phyloP scores from a whole-genome alignment of 2,113 vertebrate genomes.

The Protobothrops mucrosquamatus region DNA sequence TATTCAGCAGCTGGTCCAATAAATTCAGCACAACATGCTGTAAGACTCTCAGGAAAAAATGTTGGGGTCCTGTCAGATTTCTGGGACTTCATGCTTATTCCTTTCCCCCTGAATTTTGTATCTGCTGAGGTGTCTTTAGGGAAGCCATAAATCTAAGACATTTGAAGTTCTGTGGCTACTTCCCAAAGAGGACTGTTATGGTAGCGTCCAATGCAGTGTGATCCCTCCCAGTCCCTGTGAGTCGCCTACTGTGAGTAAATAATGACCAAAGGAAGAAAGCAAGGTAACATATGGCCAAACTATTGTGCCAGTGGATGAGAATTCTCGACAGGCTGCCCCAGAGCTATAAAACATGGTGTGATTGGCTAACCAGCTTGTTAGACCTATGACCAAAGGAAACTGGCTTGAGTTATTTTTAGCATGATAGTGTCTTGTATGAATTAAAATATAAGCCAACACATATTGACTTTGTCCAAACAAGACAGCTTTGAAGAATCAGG shows the following conservation, averaged over 20 bases:
- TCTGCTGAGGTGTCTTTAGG: neutral
- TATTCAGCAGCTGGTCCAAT: neutral
- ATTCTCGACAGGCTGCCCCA: rapidly evolving
- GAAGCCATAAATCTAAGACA: neutral
- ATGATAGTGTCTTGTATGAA: neutral
- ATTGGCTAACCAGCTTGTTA: slow-evolving; percentile 8
- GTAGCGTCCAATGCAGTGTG: slow-evolving; percentile 16
- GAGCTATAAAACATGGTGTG: neutral
- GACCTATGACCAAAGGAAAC: neutral
- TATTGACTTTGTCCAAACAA: neutral
- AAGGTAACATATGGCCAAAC: slow-evolving; percentile 8
- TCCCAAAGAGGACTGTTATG: neutral
- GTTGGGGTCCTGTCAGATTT: neutral
- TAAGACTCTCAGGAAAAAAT: no score
- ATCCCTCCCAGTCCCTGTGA: slow-evolving; percentile 11
- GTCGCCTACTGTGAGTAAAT: neutral
- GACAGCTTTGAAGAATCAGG: neutral
- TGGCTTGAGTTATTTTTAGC: neutral
- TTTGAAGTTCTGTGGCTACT: neutral
- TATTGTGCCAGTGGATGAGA: neutral
- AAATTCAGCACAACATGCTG: neutral
- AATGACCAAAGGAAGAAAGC: neutral
- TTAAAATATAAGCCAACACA: neutral
- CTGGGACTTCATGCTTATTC: neutral
- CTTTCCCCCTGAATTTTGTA: neutral